Evolutionary conservation across 2,113 vertebrate genomes (phyloP).

Genomic region (Bucco capensis): DNA sequence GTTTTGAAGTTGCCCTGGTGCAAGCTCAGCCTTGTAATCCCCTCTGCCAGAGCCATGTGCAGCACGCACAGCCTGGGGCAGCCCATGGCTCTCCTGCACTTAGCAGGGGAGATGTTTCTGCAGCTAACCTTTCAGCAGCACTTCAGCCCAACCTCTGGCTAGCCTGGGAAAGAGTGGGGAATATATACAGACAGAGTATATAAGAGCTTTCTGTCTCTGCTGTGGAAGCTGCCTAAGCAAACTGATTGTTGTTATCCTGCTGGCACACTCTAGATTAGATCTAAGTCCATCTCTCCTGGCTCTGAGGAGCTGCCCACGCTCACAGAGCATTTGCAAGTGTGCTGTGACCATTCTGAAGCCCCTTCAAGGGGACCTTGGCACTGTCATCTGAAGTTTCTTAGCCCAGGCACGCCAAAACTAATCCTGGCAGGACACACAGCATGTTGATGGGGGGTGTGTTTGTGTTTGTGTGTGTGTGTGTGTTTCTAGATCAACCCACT

Average conservation of each 20-base stretch:
- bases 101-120: fast-evolving
- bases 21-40: not conserved
- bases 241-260: not conserved
- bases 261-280: not conserved
- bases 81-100: not conserved
- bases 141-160: not conserved
- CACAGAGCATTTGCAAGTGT: not conserved
- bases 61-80: not conserved
- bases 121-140: not conserved
- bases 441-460: not conserved
- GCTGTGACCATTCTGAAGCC: not conserved
- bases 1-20: not conserved
- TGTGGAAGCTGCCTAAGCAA: not conserved
- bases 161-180: not conserved
- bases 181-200: no score
- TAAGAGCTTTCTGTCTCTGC: not conserved
- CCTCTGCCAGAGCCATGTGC: not conserved
- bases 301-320: not conserved
- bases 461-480: not conserved
- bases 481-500: not conserved
- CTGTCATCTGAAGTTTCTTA: not conserved
- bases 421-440: fast-evolving
- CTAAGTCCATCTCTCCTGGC: not conserved
- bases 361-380: not conserved
- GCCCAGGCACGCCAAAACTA: not conserved